Conservation (phyloP, 2,888 invertebrate species). For the Scaptomyza tumidula region DNA sequence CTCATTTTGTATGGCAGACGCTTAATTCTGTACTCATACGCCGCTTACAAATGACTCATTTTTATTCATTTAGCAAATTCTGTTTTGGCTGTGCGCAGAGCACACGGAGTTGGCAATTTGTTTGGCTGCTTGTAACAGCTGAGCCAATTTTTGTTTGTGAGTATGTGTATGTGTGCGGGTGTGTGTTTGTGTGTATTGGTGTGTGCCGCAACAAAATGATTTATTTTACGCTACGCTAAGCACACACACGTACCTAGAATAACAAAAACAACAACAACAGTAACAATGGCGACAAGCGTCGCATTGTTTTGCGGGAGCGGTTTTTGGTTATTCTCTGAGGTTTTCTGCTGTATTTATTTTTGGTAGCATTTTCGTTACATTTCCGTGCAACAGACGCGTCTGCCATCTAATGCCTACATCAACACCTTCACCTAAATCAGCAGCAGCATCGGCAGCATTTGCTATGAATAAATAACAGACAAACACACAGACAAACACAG, state of each 20-base stretch:
- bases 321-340: conserved; percentile 55
- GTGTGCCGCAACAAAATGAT: conserved; percentile 68
- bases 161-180: neutral
- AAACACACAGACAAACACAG: conserved; percentile 39
- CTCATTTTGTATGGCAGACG: conserved; percentile 52
- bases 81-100: conserved; percentile 11
- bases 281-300: conserved; percentile 58
- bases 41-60: conserved; percentile 64
- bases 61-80: conserved; percentile 76
- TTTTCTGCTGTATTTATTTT: conserved; percentile 70
- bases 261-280: conserved; percentile 17
- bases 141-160: conserved; percentile 28
- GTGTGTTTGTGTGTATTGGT: conserved; percentile 24
- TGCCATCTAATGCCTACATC: conserved; percentile 50
- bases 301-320: conserved; percentile 71
- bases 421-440: conserved; percentile 24
- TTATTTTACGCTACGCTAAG: conserved; percentile 74
- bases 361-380: conserved; percentile 58
- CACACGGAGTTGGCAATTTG: conserved; percentile 65
- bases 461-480: conserved; percentile 73
- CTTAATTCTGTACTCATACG: conserved; percentile 57
- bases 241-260: conserved; percentile 58
- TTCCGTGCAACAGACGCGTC: conserved; percentile 46
- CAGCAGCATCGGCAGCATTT: conserved; percentile 36
- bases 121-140: conserved; percentile 57